A percentile compares a stretch with the other conserved stretches of the same genome.
These are phyloP conservation scores for Argyrosomus regius DNA, from an alignment of 2,797 vertebrate genomes.

Conservation along the genomic window DNA sequence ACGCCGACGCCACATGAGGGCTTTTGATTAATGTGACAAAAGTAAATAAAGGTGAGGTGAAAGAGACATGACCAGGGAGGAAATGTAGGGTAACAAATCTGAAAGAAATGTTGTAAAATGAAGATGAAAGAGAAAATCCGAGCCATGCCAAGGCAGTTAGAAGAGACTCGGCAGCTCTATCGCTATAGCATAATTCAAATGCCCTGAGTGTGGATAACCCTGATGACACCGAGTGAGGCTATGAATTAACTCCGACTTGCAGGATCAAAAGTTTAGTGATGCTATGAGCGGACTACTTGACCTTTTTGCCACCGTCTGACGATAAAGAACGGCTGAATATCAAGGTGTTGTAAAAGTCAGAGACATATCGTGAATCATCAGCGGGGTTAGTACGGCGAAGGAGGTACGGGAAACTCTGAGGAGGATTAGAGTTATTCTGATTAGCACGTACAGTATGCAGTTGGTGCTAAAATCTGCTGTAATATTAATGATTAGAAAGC, in stretches of 20 bases:
- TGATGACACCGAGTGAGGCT: conserved; percentile 34
- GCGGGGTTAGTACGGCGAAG: conserved; percentile 50
- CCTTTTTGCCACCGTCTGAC: conserved; percentile 38
- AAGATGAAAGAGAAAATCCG: conserved; percentile 30
- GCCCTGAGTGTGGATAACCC: conserved; percentile 27
- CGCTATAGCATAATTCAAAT: conserved; percentile 43
- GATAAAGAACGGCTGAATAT: conserved; percentile 46
- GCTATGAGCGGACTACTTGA: conserved; percentile 50
- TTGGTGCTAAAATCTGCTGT: conserved; percentile 30
- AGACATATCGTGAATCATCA: conserved; percentile 36
- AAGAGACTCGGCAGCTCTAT: conserved; percentile 49
- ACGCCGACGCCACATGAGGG: conserved; percentile 6
- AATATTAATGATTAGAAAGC: conserved; percentile 40
- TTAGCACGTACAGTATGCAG: conserved; percentile 43
- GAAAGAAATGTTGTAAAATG: conserved; percentile 28
- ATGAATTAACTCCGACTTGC: conserved; percentile 50
- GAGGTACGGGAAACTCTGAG: conserved; percentile 12
- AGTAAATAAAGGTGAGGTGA: conserved; percentile 6
- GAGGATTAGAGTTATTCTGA: conserved; percentile 23
- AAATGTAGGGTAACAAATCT: background rate
- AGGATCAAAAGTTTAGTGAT: conserved; percentile 49
- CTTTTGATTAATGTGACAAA: conserved; percentile 14
- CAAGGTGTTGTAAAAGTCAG: conserved; percentile 31
- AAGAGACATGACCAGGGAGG: conserved; percentile 2
- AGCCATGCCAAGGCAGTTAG: conserved; percentile 46